These are phyloP conservation scores for Calyptommatus sinebrachiatus DNA, from an alignment of 2,113 vertebrate genomes.

Conservation along the genomic window DNA sequence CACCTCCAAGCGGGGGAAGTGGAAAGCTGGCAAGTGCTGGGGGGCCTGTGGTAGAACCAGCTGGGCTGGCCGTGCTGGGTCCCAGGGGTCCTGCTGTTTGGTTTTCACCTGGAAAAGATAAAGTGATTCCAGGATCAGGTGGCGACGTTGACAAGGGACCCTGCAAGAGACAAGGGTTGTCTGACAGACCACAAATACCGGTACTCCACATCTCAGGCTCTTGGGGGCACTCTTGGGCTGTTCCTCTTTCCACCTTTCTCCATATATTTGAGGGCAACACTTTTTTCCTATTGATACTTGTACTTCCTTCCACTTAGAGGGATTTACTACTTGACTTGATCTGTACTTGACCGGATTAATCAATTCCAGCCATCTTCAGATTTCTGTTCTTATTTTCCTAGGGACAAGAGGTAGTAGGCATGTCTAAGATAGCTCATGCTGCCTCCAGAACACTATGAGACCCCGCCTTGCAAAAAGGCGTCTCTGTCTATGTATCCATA, in stretches of 20 bases:
- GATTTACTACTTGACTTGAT: too few relatives aligned
- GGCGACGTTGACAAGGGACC: not conserved
- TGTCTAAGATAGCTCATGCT: not conserved
- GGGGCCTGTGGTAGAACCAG: not conserved
- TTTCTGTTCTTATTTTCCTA: too few relatives aligned
- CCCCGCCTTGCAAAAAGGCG: too few relatives aligned
- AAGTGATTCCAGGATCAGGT: not conserved
- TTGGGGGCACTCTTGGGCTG: too few relatives aligned
- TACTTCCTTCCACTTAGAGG: too few relatives aligned
- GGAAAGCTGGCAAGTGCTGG: slow-evolving; percentile 71
- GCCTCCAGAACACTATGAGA: not conserved
- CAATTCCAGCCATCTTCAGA: too few relatives aligned
- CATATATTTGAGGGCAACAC: too few relatives aligned
- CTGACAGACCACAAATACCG: too few relatives aligned
- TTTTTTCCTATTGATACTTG: too few relatives aligned
- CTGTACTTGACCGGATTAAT: too few relatives aligned
- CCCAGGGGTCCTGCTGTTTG: not conserved
- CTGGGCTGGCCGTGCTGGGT: accelerated
- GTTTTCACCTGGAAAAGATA: slow-evolving; percentile 46
- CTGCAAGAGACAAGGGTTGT: too few relatives aligned
- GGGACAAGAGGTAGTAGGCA: not conserved
- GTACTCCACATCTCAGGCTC: not conserved
- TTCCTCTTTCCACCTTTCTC: not conserved
- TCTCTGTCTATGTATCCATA: too few relatives aligned
- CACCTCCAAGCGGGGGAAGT: slow-evolving; percentile 74